phyloP scores from a whole-genome alignment of 2,888 invertebrate genomes.

The Tolmerus cingulatus region DNA sequence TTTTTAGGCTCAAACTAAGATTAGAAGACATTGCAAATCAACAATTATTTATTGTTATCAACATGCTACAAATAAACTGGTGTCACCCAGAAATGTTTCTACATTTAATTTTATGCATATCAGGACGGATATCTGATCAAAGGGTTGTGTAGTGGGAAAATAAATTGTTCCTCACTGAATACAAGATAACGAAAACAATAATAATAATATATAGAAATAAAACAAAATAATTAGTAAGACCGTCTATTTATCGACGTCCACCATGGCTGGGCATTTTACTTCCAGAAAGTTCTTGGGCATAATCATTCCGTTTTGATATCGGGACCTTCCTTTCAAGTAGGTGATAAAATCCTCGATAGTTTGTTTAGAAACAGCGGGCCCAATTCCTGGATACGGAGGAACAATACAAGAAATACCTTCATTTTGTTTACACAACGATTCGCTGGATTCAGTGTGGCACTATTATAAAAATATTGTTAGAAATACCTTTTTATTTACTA shows the following conservation, averaged over 20 bases:
- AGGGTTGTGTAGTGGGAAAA: neutral
- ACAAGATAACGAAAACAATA: neutral
- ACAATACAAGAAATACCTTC: slow-evolving; percentile 55
- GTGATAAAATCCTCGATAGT: slow-evolving; percentile 66
- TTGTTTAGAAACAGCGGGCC: slow-evolving; percentile 65
- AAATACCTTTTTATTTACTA: neutral
- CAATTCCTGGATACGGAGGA: slow-evolving; percentile 70
- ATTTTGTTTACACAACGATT: neutral
- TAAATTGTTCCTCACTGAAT: neutral
- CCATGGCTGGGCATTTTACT: slow-evolving; percentile 52
- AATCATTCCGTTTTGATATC: slow-evolving; percentile 52
- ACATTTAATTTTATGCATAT: neutral
- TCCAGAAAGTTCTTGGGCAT: slow-evolving; percentile 52
- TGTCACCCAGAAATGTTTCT: neutral
- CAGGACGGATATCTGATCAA: slow-evolving; percentile 10
- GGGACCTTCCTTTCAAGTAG: slow-evolving; percentile 57
- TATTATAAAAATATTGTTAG: neutral
- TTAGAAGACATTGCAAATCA: neutral
- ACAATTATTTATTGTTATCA: neutral
- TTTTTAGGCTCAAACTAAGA: neutral
- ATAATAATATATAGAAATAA: neutral
- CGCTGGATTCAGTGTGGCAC: neutral
- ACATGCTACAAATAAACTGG: neutral
- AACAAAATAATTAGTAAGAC: neutral
- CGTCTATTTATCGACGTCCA: slow-evolving; percentile 43